Evolutionary conservation across 2,888 invertebrate species (phyloP), one percentile per base, ranked within the genome.

Genomic region (Taenaris catops): DNA sequence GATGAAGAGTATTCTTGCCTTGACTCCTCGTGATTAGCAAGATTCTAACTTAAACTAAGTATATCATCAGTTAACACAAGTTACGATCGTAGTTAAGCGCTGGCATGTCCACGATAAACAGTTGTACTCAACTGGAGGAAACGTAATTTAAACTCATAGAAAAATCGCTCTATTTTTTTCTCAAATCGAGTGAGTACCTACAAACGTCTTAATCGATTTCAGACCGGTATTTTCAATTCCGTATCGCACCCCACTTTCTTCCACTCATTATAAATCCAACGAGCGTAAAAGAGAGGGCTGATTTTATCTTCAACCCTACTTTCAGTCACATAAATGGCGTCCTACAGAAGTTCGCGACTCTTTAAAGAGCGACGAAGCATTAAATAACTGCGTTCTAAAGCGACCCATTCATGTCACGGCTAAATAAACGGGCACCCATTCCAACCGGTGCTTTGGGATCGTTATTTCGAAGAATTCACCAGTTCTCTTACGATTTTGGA

Each of bases 361-460:
- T 68, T 75, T 75, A 59, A 60, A 60, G 58, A 67, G 70, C 74
- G 66, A 48, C 63, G 69, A 51, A 64, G 70, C 76, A 72, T 75
- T 75, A 78, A 78, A 80, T 78, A 75, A 78, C 71, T 58, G 55
- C 50, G 51, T 44, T 51, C 52, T 61, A 63, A 62, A 60, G 60
- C 55, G 48, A 49, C 46, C 64, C 46, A 72, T 72, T 73, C 70
- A 70, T 45, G 51, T 45, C 46, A 46, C 53, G 56, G 58, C 59
- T 42, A 48, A 52, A 49, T 48, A 49, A 49, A 48, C 44, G 44
- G n/a, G n/a, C n/a, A n/a, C n/a, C n/a, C n/a, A n/a, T n/a, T n/a
- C n/a, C n/a, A n/a, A n/a, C n/a, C n/a, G n/a, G n/a, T n/a, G n/a
- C n/a, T n/a, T n/a, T n/a, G n/a, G n/a, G n/a, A n/a, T n/a, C n/a